These are phyloP conservation scores for Tamandua tetradactyla DNA, from an alignment of 2,797 vertebrate species.

Conservation along the genomic window DNA sequence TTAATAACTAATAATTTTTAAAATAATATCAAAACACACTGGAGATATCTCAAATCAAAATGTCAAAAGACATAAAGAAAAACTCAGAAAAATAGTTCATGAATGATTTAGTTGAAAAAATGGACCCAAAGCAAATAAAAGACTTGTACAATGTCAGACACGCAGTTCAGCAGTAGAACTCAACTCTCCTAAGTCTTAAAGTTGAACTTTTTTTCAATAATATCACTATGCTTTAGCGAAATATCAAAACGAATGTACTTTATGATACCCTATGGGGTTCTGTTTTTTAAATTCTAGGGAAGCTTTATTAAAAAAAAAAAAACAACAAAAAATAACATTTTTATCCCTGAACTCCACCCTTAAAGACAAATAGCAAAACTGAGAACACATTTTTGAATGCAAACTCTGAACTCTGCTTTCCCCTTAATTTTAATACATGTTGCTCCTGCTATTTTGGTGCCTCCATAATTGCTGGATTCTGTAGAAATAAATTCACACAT, in stretches of 20 bases:
- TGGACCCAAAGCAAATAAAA: background rate
- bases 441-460: background rate
- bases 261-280: background rate
- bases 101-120: constrained; percentile 6
- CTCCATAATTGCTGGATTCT: too few species aligned
- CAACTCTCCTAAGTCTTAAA: background rate
- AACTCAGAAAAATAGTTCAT: background rate
- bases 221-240: background rate
- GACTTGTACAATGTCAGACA: background rate
- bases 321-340: background rate
- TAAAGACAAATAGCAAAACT: background rate
- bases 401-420: background rate
- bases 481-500: background rate
- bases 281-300: background rate
- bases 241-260: background rate
- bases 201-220: background rate
- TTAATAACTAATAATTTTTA: background rate
- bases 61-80: background rate
- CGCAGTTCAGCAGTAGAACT: background rate
- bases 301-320: background rate
- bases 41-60: constrained; percentile 30
- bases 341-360: background rate
- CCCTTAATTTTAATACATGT: background rate
- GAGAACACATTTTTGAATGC: background rate
- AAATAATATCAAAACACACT: constrained; percentile 14